Evolutionary conservation across 2,797 vertebrate species (phyloP).

Genomic region (Anolis apletophallus): DNA sequence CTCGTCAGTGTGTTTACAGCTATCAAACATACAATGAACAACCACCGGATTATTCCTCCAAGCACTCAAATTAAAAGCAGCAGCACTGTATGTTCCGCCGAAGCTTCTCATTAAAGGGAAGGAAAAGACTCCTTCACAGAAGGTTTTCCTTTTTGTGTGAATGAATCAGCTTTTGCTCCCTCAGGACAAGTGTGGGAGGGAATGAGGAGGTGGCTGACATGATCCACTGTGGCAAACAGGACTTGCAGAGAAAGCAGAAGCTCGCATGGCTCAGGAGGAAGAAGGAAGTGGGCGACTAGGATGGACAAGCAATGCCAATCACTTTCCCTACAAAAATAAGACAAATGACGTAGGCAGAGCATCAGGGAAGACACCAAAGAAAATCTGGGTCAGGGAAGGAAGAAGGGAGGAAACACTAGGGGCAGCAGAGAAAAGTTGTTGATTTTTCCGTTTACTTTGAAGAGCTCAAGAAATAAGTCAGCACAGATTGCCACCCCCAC

Average conservation of each 20-base stretch:
- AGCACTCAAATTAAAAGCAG: background rate
- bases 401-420: background rate
- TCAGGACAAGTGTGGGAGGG: constrained; percentile 83
- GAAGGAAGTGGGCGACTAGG: background rate
- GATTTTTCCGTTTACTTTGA: background rate
- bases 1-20: background rate
- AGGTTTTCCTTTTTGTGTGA: constrained; percentile 62
- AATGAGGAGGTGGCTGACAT: constrained; percentile 83
- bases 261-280: constrained; percentile 31
- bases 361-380: constrained; percentile 20
- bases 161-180: constrained; percentile 85
- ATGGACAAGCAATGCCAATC: constrained; percentile 8
- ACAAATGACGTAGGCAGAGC: constrained; percentile 1
- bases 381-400: constrained; percentile 21
- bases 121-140: constrained; percentile 29
- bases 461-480: background rate
- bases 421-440: background rate
- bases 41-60: constrained; percentile 22
- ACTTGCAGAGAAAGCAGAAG: constrained; percentile 34
- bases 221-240: constrained; percentile 76
- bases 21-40: background rate
- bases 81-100: background rate
- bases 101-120: constrained; percentile 25
- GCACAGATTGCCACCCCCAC: background rate
- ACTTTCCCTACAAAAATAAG: constrained; percentile 18